Conservation (phyloP, 2,797 vertebrate genomes). For the Acanthopagrus latus region DNA sequence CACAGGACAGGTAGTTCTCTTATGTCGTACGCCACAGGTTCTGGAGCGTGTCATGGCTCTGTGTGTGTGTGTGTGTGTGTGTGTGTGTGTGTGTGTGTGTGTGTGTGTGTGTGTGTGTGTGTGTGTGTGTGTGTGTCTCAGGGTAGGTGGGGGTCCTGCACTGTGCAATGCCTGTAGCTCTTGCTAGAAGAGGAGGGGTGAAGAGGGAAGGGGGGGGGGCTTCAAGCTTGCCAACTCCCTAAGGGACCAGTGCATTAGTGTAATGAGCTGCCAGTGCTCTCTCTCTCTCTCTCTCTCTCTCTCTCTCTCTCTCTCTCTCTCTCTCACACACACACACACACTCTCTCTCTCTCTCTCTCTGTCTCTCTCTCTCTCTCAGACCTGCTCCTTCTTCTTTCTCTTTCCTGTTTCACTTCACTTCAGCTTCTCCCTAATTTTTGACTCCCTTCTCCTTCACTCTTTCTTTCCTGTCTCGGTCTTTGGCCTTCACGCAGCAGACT, state of each 20-base stretch:
- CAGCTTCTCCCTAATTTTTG: slow-evolving; percentile 11
- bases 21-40: slow-evolving; percentile 24
- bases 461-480: not conserved
- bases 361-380: slow-evolving; percentile 12
- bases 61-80: slow-evolving; percentile 29
- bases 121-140: slow-evolving; percentile 15
- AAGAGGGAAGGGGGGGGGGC: slow-evolving; percentile 25
- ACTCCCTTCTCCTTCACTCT: not conserved
- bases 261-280: slow-evolving; percentile 79
- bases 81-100: slow-evolving; percentile 21
- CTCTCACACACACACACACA: no score
- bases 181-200: slow-evolving; percentile 64
- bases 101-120: slow-evolving; percentile 29
- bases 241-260: slow-evolving; percentile 82
- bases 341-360: no score
- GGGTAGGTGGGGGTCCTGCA: slow-evolving; percentile 44
- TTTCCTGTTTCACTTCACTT: slow-evolving; percentile 21
- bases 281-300: slow-evolving; percentile 39
- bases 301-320: slow-evolving; percentile 36
- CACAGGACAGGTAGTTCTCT: slow-evolving; percentile 67
- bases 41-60: slow-evolving; percentile 39
- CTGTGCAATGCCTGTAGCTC: slow-evolving; percentile 48
- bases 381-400: slow-evolving; percentile 30
- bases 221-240: slow-evolving; percentile 77
- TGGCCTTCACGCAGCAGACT: slow-evolving; percentile 15